Conservation (phyloP, 1,140 invertebrate species). For the Drosophila insularis region DNA sequence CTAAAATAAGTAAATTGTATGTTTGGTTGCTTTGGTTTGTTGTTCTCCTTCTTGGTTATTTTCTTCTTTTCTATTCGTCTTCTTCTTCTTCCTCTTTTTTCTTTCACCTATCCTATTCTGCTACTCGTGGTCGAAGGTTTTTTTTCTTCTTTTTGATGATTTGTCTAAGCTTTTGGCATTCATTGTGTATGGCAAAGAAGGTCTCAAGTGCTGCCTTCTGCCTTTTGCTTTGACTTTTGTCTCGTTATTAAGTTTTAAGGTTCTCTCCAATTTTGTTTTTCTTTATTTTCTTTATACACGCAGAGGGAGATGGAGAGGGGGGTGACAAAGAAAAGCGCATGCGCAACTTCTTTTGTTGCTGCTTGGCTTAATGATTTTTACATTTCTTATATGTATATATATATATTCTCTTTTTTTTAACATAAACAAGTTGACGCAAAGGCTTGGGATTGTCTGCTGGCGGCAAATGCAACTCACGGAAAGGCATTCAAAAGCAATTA, state of each 20-base stretch:
- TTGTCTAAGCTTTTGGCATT: conserved; percentile 10
- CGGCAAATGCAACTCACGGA: conserved; percentile 66
- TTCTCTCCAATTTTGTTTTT: neutral
- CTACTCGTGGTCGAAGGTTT: neutral
- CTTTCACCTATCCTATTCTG: neutral
- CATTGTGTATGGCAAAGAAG: conserved; percentile 10
- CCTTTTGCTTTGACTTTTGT: neutral
- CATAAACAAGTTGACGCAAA: conserved; percentile 43
- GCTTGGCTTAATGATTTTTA: conserved; percentile 7
- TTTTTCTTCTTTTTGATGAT: neutral
- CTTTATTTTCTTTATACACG: neutral
- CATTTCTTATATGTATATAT: conserved; percentile 22
- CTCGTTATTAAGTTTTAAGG: conserved; percentile 15
- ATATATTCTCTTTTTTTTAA: conserved; percentile 36
- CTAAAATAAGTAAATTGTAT: conserved; percentile 12
- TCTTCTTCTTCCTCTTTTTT: neutral
- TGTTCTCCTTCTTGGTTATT: neutral
- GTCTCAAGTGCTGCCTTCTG: conserved; percentile 1
- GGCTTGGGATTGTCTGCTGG: conserved; percentile 34
- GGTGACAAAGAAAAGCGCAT: conserved; percentile 1
- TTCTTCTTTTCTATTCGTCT: neutral
- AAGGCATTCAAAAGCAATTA: conserved; percentile 75
- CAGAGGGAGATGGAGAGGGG: neutral
- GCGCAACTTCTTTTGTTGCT: conserved; percentile 18
- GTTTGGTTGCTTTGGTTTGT: neutral